Base-by-base conservation (phyloP, 1,140 invertebrate species). In the Ostrea edulis region DNA sequence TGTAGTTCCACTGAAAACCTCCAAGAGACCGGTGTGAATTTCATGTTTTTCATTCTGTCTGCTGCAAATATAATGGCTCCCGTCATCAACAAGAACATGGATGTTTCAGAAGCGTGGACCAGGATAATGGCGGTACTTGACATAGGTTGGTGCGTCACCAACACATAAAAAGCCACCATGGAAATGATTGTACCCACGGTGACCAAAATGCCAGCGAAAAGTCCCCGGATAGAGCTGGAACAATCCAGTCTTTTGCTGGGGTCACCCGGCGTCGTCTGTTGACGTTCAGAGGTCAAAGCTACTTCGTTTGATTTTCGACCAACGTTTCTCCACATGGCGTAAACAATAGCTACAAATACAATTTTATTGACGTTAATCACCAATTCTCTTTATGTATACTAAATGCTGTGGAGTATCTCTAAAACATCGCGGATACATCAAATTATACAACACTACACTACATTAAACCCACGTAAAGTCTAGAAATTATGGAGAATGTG, bases 91-190 rank as follows among this genome's bases (percentile, higher is more conserved):
- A 89, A 29, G 85, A 93, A 93, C 71, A 94, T 91, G 53, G 77
- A 71, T 0, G 91, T 92, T 86, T 92, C 92, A 0, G 92, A 92
- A 20, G 91, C 62, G 58, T 93, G 90, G 9, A 88, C 89, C 58
- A 93, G 52, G 9, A 91, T 86, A 62, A 93, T 84, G 25, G 91
- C 93, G 0, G 90, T 85, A n/a, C 88, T 82, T 20, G 62, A 20
- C 82, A 71, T 86, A 58, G 83, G 17, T 71, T 85, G 52, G 55
- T 55, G 35, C 5, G 85, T 85, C 14, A 88, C 86, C 53, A 93
- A 90, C 4, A 99, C 98, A 95, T 99, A 99, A 95, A 98, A 99
- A 0, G 98, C 96, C 88, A 99, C 98, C 9, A 99, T 96, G 0
- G 98, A 98, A 91, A 99, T 98, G 88, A 99, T 98, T 8, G 98